These are phyloP conservation scores for Lycocerus yunnanus DNA, from an alignment of 2,888 invertebrate genomes.

Conservation along the genomic window DNA sequence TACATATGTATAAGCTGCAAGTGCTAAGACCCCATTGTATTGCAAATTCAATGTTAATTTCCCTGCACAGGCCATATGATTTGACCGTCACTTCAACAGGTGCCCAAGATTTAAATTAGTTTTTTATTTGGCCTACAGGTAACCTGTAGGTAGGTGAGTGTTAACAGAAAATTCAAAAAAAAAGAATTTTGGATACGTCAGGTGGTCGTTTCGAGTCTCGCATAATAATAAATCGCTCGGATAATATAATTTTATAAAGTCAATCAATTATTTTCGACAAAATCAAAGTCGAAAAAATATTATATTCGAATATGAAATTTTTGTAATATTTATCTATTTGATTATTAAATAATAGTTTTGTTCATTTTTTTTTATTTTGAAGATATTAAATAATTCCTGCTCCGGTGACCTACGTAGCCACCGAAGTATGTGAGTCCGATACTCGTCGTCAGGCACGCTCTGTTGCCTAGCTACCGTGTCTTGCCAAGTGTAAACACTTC, in stretches of 20 bases:
- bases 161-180: neutral
- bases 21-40: conserved; percentile 57
- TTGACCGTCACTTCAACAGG: conserved; percentile 50
- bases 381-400: conserved; percentile 18
- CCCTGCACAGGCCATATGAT: conserved; percentile 50
- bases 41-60: conserved; percentile 58
- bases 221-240: too few species aligned
- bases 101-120: conserved; percentile 37
- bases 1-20: conserved; percentile 56
- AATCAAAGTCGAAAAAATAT: neutral
- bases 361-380: conserved; percentile 5
- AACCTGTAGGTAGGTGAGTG: neutral
- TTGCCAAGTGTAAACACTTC: conserved; percentile 57
- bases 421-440: conserved; percentile 32
- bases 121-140: conserved; percentile 3
- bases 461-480: conserved; percentile 58
- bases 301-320: neutral
- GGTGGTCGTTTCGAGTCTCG: neutral
- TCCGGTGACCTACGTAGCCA: conserved; percentile 33
- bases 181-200: neutral
- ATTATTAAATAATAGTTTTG: neutral
- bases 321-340: neutral
- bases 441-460: conserved; percentile 46
- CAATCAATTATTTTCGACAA: neutral
- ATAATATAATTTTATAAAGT: neutral